phyloP scores from a whole-genome alignment of 2,113 vertebrate species.

The Gopherus flavomarginatus region DNA sequence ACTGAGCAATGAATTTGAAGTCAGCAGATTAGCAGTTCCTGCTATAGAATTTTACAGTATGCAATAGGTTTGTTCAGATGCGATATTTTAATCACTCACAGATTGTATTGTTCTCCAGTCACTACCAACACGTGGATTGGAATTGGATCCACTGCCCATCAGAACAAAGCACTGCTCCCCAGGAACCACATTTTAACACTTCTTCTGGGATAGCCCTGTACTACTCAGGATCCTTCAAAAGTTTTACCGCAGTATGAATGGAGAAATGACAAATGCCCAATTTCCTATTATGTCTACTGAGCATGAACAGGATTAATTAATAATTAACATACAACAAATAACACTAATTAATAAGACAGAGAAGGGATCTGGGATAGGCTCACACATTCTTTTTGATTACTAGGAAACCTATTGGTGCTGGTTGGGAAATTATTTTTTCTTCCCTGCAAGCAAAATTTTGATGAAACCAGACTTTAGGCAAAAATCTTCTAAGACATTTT shows the following conservation, averaged over 20 bases:
- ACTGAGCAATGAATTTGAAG: background rate
- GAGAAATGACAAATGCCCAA: background rate
- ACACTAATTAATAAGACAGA: constrained; percentile 36
- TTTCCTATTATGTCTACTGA: background rate
- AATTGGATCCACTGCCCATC: rapidly evolving
- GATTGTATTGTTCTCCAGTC: rapidly evolving
- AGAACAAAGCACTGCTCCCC: background rate
- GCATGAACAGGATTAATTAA: background rate
- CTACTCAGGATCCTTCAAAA: background rate
- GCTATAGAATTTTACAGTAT: background rate
- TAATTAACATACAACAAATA: constrained; percentile 41
- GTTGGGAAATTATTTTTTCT: background rate
- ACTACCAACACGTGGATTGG: rapidly evolving
- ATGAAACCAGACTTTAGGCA: too few species aligned
- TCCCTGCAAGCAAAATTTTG: background rate
- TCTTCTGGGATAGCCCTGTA: background rate
- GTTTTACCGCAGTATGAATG: background rate
- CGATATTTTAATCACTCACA: background rate
- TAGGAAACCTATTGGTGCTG: constrained; percentile 3
- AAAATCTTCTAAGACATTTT: too few species aligned
- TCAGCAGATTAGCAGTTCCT: background rate
- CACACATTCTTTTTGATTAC: constrained; percentile 1
- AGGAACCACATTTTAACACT: background rate
- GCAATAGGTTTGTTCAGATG: background rate
- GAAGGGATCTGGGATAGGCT: constrained; percentile 9